Percentiles rank a stretch among this genome's conserved stretches.
phyloP scores from a whole-genome alignment of 2,797 vertebrate genomes.

The Catamblyrhynchus diadema region DNA sequence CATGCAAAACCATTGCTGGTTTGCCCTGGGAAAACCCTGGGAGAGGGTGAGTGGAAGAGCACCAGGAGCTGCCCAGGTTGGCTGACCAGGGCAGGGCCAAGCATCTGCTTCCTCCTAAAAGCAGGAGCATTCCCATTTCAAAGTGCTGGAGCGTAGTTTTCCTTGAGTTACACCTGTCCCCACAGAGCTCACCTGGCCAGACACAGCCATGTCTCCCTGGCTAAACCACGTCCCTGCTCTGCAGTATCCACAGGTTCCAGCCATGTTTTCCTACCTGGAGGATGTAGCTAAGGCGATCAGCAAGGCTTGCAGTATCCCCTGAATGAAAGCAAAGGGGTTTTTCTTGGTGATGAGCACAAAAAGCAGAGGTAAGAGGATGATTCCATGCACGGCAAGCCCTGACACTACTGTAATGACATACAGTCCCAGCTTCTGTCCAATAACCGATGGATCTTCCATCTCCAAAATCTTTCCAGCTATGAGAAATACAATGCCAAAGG shows the following conservation, averaged over 20 bases:
- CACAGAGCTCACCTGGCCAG: accelerated
- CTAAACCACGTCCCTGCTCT: neutral
- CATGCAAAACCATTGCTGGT: neutral
- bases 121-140: neutral
- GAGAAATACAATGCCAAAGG: constrained; percentile 89
- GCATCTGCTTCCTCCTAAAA: neutral
- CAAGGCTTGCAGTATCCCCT: constrained; percentile 87
- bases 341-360: constrained; percentile 84
- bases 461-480: constrained; percentile 91
- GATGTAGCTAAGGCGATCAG: constrained; percentile 90
- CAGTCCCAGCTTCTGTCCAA: constrained; percentile 86
- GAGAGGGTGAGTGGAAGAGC: neutral
- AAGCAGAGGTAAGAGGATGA: constrained; percentile 83
- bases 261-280: constrained; percentile 75
- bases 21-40: neutral
- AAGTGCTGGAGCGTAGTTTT: neutral
- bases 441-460: constrained; percentile 84
- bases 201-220: accelerated
- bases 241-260: accelerated
- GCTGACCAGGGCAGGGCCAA: neutral
- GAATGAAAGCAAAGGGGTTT: constrained; percentile 86
- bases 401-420: constrained; percentile 85
- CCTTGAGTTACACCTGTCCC: neutral
- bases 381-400: constrained; percentile 83
- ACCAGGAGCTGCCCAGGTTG: accelerated